Conservation (phyloP, 2,797 vertebrate species). For the Chloroceryle amazona region DNA sequence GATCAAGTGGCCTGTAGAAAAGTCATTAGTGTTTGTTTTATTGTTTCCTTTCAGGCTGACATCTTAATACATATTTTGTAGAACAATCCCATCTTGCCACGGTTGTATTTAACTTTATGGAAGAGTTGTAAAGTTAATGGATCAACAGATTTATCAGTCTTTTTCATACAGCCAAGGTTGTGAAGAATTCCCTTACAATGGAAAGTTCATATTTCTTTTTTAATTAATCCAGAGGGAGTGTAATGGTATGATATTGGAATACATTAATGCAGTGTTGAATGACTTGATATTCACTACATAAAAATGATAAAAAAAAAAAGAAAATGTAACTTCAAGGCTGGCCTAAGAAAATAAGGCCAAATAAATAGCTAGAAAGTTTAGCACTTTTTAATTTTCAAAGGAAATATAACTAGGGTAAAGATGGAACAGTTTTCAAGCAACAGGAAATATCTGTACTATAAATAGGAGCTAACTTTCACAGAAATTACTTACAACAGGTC, state of each 20-base stretch:
- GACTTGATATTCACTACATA: background rate
- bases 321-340: background rate
- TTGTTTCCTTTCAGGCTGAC: background rate
- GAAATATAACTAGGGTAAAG: background rate
- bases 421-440: background rate
- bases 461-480: background rate
- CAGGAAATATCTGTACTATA: background rate
- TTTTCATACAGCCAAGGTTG: background rate
- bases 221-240: conserved; percentile 13
- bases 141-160: background rate
- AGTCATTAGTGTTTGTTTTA: background rate
- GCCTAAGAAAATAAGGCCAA: background rate
- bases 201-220: background rate
- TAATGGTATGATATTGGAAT: background rate
- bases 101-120: background rate
- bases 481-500: accelerated
- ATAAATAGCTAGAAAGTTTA: background rate
- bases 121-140: background rate
- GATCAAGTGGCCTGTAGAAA: background rate
- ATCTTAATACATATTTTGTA: background rate
- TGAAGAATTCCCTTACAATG: background rate
- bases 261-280: background rate
- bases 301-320: background rate
- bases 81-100: background rate
- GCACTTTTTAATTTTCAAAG: background rate